phyloP scores from a whole-genome alignment of 1,140 invertebrate genomes.

The Drosophila littoralis region DNA sequence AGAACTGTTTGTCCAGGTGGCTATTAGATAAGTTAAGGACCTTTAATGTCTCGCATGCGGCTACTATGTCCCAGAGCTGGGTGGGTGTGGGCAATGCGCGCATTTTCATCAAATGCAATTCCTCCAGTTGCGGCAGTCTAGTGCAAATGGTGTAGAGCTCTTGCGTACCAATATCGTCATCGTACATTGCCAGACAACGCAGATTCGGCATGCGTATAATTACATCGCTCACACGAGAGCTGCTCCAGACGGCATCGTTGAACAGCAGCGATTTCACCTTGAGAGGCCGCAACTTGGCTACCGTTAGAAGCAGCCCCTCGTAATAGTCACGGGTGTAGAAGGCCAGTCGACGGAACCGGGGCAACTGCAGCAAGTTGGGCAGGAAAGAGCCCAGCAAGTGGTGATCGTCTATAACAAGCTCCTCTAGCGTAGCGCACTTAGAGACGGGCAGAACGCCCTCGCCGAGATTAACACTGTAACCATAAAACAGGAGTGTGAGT shows the following conservation, averaged over 20 bases:
- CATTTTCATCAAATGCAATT: slow-evolving; percentile 60
- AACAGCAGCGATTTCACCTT: slow-evolving; percentile 52
- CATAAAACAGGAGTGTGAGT: slow-evolving; percentile 42
- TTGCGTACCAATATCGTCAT: slow-evolving; percentile 58
- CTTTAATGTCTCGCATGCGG: slow-evolving; percentile 8
- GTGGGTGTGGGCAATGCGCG: slow-evolving; percentile 37
- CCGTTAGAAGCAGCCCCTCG: slow-evolving; percentile 5
- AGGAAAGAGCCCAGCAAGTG: slow-evolving; percentile 51
- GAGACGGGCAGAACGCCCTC: slow-evolving; percentile 7
- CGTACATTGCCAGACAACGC: slow-evolving; percentile 37
- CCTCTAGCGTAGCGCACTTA: slow-evolving; percentile 47
- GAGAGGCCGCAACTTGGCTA: slow-evolving; percentile 7
- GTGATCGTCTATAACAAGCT: slow-evolving; percentile 61
- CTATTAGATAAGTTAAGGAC: slow-evolving; percentile 45
- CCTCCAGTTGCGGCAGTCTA: slow-evolving; percentile 36
- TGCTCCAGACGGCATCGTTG: slow-evolving; percentile 61
- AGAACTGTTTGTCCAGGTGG: slow-evolving; percentile 11
- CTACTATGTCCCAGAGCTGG: slow-evolving; percentile 47
- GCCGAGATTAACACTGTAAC: slow-evolving; percentile 39
- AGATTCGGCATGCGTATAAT: slow-evolving; percentile 47
- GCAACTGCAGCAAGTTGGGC: slow-evolving; percentile 36
- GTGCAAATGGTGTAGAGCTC: slow-evolving; percentile 35
- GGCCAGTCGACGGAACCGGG: slow-evolving; percentile 31
- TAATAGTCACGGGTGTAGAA: slow-evolving; percentile 63
- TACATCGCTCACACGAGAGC: slow-evolving; percentile 6